Base-by-base conservation (phyloP, 2,888 invertebrate species). In the Xylota segnis region DNA sequence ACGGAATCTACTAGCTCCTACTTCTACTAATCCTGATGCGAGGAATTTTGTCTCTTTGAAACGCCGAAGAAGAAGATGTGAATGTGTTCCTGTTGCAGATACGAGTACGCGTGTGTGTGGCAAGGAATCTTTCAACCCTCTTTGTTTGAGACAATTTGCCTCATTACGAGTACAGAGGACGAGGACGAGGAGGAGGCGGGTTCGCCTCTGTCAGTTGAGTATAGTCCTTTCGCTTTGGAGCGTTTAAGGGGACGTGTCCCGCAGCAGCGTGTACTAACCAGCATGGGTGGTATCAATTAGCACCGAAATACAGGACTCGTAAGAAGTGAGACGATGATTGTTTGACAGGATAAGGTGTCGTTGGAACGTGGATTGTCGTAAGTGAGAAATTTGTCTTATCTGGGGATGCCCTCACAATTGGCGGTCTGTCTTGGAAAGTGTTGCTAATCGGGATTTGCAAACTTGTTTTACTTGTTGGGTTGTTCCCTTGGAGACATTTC, bases 31-130 rank as follows among this genome's bases (percentile, higher is more conserved):
- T 23, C 3, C 23, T 58, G 23, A 50, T 75, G 45, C 34, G 37
- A 61, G 66, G 65, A 81, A 61, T 81, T 75, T 45, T 63, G 72
- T 61, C 79, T 61, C 79, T 79, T 79, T 79, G 79, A 79, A 66
- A 23, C 34, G 68, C 40, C 58, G 81, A 58, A 50, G 47, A 54
- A 59, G 76, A 34, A 18, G 7, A n/a, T 5, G 14, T 34, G 34
- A n/a, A n/a, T 27, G 45, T 40, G 37, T 47, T 56, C 50, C 32
- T 34, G 52, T 10, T n/a, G n/a, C 5, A 43, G 63, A 45, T 63
- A 32, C 16, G 10, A 9, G 50, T 45, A 23, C 16, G 58, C 43
- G 10, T 71, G 37, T 79, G 27, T 78, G 70, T 56, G 47, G 0
- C 14, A 37, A 18, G 50, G 23, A 50, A 72, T 58, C 65, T 58